These are phyloP conservation scores for Hyles lineata DNA, from an alignment of 2,888 invertebrate species.

Conservation along the genomic window DNA sequence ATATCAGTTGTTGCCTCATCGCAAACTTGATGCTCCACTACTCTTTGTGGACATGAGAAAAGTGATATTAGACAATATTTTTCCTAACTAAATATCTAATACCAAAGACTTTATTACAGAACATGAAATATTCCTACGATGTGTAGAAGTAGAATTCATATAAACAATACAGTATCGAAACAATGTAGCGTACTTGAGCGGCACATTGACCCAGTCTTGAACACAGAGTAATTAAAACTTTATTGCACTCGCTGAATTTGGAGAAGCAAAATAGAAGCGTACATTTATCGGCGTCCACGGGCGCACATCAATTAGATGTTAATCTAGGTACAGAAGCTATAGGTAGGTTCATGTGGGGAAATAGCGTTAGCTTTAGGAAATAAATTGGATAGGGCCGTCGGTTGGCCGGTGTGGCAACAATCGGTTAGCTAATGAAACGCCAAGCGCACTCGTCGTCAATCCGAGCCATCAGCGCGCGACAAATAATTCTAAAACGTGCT, in stretches of 20 bases:
- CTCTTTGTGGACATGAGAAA: background rate
- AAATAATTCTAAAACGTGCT: conserved; percentile 20
- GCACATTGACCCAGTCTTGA: conserved; percentile 11
- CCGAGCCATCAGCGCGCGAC: conserved; percentile 30
- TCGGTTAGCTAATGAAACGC: conserved; percentile 56
- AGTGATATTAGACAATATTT: too few species aligned
- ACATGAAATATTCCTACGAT: too few species aligned
- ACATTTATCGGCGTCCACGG: conserved; percentile 15
- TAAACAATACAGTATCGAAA: too few species aligned
- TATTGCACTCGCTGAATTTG: conserved; percentile 15
- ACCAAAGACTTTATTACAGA: too few species aligned
- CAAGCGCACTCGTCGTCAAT: conserved; percentile 47
- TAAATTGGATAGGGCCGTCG: conserved; percentile 47
- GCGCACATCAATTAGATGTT: conserved; percentile 25
- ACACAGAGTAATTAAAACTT: conserved; percentile 7
- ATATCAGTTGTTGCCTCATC: background rate
- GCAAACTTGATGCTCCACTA: background rate
- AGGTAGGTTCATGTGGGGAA: conserved; percentile 29
- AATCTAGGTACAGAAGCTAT: conserved; percentile 29
- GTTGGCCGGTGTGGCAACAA: conserved; percentile 46
- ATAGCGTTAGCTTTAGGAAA: conserved; percentile 29
- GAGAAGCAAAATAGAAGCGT: conserved; percentile 11
- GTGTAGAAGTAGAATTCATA: too few species aligned
- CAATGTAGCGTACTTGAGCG: background rate
- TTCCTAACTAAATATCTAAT: too few species aligned